Evolutionary conservation across 2,113 vertebrate genomes (phyloP).

Genomic region (Mola mola): DNA sequence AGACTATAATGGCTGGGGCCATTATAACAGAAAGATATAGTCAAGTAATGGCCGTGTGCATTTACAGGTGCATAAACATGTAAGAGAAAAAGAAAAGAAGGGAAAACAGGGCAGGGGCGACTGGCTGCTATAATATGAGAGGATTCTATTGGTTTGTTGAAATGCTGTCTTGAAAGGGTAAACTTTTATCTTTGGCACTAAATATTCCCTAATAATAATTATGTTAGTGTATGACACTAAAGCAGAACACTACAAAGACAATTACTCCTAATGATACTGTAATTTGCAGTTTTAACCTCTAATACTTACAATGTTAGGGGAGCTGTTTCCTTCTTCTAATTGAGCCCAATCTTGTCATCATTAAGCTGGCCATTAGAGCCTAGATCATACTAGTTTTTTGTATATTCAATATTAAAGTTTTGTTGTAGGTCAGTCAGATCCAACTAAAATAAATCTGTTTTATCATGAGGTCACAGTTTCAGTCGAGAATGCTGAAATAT

Average conservation of each 20-base stretch:
- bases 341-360: constrained; percentile 54
- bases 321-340: constrained; percentile 34
- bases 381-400: constrained; percentile 3
- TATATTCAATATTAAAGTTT: too few relatives aligned
- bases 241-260: constrained; percentile 14
- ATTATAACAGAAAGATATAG: constrained; percentile 66
- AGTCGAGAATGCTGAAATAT: too few relatives aligned
- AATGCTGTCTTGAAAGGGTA: constrained; percentile 14
- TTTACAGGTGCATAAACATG: constrained; percentile 16
- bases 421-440: constrained; percentile 6
- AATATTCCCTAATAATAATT: constrained; percentile 45
- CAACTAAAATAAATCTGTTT: background rate
- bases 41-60: constrained; percentile 56
- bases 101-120: constrained; percentile 32
- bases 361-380: constrained; percentile 33
- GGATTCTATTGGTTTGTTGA: constrained; percentile 31
- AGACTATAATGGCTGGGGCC: constrained; percentile 65
- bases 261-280: background rate
- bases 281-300: constrained; percentile 68
- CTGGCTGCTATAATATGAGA: constrained; percentile 22
- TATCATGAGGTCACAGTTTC: constrained; percentile 11
- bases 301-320: constrained; percentile 28
- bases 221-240: constrained; percentile 8
- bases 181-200: constrained; percentile 22
- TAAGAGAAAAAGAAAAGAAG: constrained; percentile 20